Evolutionary conservation across 1,140 invertebrate species (phyloP).

Genomic region (Brachionus rubens): DNA sequence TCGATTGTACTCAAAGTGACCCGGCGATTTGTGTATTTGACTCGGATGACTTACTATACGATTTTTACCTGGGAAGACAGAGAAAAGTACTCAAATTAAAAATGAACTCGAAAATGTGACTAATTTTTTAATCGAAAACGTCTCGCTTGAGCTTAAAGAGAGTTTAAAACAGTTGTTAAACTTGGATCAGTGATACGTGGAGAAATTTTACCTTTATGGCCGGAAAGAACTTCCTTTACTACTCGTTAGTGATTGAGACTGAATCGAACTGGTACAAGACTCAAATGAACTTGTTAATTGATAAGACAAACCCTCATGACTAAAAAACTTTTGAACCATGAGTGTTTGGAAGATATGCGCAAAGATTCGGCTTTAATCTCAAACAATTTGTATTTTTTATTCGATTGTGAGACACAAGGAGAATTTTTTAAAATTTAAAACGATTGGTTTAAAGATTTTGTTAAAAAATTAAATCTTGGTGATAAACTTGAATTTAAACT

Average conservation of each 20-base stretch:
- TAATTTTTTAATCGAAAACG: conserved; percentile 50
- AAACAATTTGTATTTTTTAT: not conserved
- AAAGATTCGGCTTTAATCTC: not conserved
- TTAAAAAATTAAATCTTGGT: not conserved
- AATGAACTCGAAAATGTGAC: conserved; percentile 50
- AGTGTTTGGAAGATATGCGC: conserved; percentile 13
- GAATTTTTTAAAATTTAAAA: not conserved
- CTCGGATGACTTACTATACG: not conserved
- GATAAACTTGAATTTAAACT: conserved; percentile 28
- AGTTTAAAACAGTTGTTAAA: conserved; percentile 49
- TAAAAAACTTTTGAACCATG: not conserved
- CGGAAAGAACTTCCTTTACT: conserved; percentile 51
- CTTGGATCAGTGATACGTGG: conserved; percentile 50
- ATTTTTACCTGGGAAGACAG: not conserved
- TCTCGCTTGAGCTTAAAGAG: conserved; percentile 6
- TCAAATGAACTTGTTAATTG: not conserved
- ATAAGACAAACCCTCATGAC: not conserved
- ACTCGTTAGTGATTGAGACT: not conserved
- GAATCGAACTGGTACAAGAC: not conserved
- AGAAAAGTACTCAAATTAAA: not conserved
- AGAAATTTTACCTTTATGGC: conserved; percentile 50
- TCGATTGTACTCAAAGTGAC: conserved; percentile 30
- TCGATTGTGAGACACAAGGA: not conserved
- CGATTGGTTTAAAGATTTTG: conserved; percentile 12
- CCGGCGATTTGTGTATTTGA: conserved; percentile 12